Evolutionary conservation across 2,113 vertebrate species (phyloP).

Genomic region (Atherinomorus stipes): DNA sequence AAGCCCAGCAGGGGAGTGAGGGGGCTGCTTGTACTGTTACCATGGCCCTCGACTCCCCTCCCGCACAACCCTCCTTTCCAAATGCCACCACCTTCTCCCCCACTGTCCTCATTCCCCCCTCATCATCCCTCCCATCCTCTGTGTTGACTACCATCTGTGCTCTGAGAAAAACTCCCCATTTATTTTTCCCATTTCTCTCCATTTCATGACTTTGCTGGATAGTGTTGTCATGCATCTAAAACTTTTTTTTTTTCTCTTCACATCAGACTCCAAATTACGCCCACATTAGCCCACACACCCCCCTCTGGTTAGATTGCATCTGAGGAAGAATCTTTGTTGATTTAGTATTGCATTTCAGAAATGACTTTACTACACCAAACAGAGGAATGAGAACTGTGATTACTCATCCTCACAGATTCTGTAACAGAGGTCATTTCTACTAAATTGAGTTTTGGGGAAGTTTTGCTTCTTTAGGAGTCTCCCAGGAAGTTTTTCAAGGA

Average conservation of each 20-base stretch:
- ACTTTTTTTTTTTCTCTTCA: constrained; percentile 28
- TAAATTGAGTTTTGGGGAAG: constrained; percentile 38
- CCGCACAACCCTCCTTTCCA: neutral
- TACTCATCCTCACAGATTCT: constrained; percentile 33
- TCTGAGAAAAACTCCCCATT: constrained; percentile 45
- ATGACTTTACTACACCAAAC: neutral
- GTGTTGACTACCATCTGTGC: constrained; percentile 75
- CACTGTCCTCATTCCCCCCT: constrained; percentile 28
- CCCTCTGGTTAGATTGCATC: constrained; percentile 31
- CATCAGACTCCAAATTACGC: constrained; percentile 21
- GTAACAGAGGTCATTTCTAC: constrained; percentile 41
- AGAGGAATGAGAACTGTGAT: constrained; percentile 14
- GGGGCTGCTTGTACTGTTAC: constrained; percentile 26
- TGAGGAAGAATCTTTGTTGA: constrained; percentile 45
- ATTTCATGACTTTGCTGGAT: constrained; percentile 18
- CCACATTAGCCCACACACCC: constrained; percentile 7
- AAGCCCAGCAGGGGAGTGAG: constrained; percentile 26
- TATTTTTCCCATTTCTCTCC: constrained; percentile 1
- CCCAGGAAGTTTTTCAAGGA: constrained; percentile 23
- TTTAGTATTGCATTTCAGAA: constrained; percentile 47
- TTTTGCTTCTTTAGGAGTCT: constrained; percentile 32
- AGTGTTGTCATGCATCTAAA: constrained; percentile 25
- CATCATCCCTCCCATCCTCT: constrained; percentile 52
- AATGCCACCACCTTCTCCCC: constrained; percentile 49
- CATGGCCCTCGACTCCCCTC: neutral